phyloP scores from a whole-genome alignment of 2,888 invertebrate genomes.

The Gastrophysa polygoni region DNA sequence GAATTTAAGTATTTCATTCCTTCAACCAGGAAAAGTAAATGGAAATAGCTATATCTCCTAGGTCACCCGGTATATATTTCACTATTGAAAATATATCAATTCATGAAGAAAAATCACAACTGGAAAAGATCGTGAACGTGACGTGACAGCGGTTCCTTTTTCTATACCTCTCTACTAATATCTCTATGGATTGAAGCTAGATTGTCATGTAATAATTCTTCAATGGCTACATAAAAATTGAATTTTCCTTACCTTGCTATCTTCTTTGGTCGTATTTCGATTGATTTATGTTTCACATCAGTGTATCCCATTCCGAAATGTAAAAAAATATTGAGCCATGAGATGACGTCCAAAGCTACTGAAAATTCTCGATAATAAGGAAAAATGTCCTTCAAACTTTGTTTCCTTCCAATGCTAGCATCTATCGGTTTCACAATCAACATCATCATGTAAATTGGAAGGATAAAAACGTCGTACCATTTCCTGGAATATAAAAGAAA shows the following conservation, averaged over 20 bases:
- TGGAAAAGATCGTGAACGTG: too few species aligned
- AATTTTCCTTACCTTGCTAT: constrained; percentile 17
- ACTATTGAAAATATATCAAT: too few species aligned
- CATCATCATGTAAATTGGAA: constrained; percentile 5
- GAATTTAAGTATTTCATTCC: too few species aligned
- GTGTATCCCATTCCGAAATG: constrained; percentile 19
- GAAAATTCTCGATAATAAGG: not conserved
- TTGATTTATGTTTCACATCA: not conserved
- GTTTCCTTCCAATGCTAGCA: not conserved
- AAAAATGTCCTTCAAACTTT: not conserved
- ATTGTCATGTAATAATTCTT: too few species aligned
- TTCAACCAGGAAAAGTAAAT: too few species aligned
- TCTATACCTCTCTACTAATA: too few species aligned
- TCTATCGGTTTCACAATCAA: constrained; percentile 18
- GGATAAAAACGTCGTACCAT: constrained; percentile 15
- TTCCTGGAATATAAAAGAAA: constrained; percentile 1
- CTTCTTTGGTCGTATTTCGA: constrained; percentile 16
- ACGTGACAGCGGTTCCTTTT: too few species aligned
- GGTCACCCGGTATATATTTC: too few species aligned
- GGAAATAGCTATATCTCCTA: too few species aligned
- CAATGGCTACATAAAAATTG: too few species aligned
- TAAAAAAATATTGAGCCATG: constrained; percentile 12
- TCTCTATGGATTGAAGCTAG: too few species aligned
- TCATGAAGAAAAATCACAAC: too few species aligned
- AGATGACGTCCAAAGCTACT: constrained; percentile 12